Base-by-base conservation (phyloP, 2,888 invertebrate genomes). In the Tenthredo livida region DNA sequence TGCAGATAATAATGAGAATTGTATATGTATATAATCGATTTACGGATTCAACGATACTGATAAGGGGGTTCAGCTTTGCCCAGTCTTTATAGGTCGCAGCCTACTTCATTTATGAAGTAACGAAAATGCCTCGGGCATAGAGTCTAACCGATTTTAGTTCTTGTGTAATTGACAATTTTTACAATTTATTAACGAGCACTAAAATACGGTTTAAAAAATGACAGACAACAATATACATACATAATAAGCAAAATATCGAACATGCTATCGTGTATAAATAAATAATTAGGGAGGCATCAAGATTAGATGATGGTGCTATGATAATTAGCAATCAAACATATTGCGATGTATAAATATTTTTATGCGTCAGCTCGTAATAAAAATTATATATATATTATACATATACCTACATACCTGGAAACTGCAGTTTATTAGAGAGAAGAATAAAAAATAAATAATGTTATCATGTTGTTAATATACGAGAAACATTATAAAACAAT, bases 321-420 rank as follows among this genome's bases (percentile, higher is more conserved):
- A 83, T 83, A 10, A 70, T 67, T 83, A 83, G 83, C 47, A 50
- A 83, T 83, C n/a, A 83, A 29, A 65, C 67, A 50, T 47, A 47
- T 83, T 70, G 83, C 47, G 29, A 61, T 70, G 83, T 83, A 83
- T 65, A 47, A 80, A 67, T 83, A 83, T 83, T 83, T 83, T 83
- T 83, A 47, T 83, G 67, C 83, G 54, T 83, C 82, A 43, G 54
- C 58, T 70, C 12, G 47, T 47, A 67, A 47, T 47, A 43, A 29
- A 25, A 47, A 67, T 21, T 43, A 73, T 61, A 37, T 37, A 33
- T 4, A 33, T 37, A 37, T 37, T 37, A 33, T 4, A 33, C 7
- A 37, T 37, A 61, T 3, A 25, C n/a, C 9, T 43, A 73, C 10
- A n/a, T 70, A 83, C 29, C 65, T 67, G 67, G 25, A 33, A 47